A percentile compares a stretch with the other conserved stretches of the same genome.
Conservation (phyloP, 1,140 invertebrate species). For the honey bee (Apis mellifera) region Amel_HAv3.1 CM009937.2:990501-991000, state of each 20-base stretch:
- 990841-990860: not conserved
- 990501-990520: conserved; percentile 44
- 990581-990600: not conserved
- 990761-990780: no score
- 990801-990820: no score
- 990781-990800: no score
- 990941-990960: not conserved
- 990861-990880: not conserved
- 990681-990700: not conserved
- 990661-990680: no score
- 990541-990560: conserved; percentile 71
- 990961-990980: not conserved
- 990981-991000: conserved; percentile 3
- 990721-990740: no score
- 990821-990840: no score
- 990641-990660: no score
- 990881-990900: not conserved
- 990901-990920: not conserved
- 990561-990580: not conserved
- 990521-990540: conserved; percentile 29
- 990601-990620: no score
- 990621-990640: no score
- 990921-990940: not conserved
- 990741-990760: no score
- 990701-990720: no score